phyloP scores from a whole-genome alignment of 2,797 vertebrate genomes.

The Pteropus rufus region DNA sequence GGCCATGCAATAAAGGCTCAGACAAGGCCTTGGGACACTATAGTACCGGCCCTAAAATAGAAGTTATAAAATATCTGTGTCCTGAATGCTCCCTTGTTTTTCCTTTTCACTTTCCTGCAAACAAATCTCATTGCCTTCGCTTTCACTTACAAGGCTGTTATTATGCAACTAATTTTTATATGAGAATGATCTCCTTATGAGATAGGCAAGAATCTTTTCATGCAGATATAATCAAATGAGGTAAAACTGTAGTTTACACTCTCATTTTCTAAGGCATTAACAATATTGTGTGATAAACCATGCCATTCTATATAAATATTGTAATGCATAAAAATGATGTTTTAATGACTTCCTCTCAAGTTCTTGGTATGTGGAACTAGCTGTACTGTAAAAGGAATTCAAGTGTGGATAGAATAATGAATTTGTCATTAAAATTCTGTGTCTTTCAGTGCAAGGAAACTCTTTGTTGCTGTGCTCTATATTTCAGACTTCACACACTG shows the following conservation, averaged over 20 bases:
- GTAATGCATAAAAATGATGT: constrained; percentile 70
- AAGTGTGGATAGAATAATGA: constrained; percentile 68
- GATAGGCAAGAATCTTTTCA: not conserved
- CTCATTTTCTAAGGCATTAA: constrained; percentile 74
- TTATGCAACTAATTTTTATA: constrained; percentile 49
- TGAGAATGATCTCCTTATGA: constrained; percentile 36
- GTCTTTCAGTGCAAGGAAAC: constrained; percentile 49
- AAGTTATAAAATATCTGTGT: not conserved
- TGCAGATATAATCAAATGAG: constrained; percentile 58
- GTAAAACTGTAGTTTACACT: constrained; percentile 63
- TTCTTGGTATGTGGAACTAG: constrained; percentile 61
- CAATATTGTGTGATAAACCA: constrained; percentile 70
- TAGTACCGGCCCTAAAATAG: not conserved
- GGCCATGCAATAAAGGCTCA: not conserved
- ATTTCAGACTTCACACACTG: constrained; percentile 37
- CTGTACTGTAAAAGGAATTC: constrained; percentile 76
- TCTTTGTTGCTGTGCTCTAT: constrained; percentile 51
- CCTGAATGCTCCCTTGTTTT: not conserved
- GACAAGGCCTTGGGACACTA: not conserved
- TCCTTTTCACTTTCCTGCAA: not conserved
- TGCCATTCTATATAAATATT: constrained; percentile 75
- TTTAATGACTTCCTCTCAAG: constrained; percentile 74
- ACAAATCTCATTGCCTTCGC: not conserved
- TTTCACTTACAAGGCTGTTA: not conserved
- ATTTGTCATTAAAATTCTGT: constrained; percentile 73